Conservation (phyloP, 1,140 invertebrate species). For the Ceratina japonica region DNA sequence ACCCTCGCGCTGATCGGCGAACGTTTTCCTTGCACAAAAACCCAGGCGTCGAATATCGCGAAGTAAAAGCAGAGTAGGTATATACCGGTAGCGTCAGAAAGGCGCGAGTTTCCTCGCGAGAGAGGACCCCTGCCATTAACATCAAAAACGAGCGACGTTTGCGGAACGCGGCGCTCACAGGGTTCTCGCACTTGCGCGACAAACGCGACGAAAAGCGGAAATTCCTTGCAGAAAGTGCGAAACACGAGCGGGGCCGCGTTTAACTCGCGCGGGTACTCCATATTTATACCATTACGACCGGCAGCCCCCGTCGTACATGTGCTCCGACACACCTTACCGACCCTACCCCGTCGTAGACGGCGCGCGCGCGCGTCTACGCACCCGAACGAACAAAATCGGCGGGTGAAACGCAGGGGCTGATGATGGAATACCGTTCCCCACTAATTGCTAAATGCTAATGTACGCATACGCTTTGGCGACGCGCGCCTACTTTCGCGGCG, state of each 20-base stretch:
- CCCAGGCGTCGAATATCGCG: neutral
- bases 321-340: no score
- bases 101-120: neutral
- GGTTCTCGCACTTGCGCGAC: neutral
- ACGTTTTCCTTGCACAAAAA: neutral
- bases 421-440: conserved; percentile 40
- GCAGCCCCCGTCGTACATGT: neutral
- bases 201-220: conserved; percentile 35
- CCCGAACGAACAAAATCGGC: conserved; percentile 4
- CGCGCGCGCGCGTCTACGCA: conserved; percentile 3
- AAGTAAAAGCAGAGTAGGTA: no score
- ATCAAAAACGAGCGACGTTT: conserved; percentile 25
- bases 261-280: conserved; percentile 42
- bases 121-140: conserved; percentile 31
- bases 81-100: neutral
- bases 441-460: conserved; percentile 68
- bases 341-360: neutral
- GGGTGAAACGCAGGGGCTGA: neutral
- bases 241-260: conserved; percentile 15
- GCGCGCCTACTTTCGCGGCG: conserved; percentile 46
- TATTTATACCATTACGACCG: conserved; percentile 44
- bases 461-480: conserved; percentile 57
- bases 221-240: conserved; percentile 43
- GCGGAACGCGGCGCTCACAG: conserved; percentile 2
- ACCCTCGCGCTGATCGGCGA: neutral